phyloP scores from a whole-genome alignment of 2,797 vertebrate genomes.

The Molothrus aeneus region DNA sequence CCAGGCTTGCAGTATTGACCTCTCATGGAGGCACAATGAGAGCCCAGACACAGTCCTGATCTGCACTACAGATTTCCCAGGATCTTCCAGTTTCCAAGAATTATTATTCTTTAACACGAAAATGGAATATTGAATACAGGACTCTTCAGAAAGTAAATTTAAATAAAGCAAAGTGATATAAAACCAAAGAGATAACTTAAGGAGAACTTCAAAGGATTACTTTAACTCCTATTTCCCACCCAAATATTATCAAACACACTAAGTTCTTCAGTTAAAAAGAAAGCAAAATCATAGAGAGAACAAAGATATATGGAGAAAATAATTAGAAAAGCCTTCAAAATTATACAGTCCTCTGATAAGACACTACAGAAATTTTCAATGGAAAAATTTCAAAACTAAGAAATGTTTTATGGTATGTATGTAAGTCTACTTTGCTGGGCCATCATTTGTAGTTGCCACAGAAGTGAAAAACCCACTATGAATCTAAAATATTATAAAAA shows the following conservation, averaged over 20 bases:
- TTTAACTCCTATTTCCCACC: not conserved
- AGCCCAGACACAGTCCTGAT: not conserved
- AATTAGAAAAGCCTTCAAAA: not conserved
- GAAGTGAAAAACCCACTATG: not conserved
- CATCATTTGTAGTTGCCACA: not conserved
- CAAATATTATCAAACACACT: not conserved
- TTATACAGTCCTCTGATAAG: not conserved
- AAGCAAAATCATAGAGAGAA: not conserved
- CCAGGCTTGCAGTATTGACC: not conserved
- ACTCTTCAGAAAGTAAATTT: not conserved
- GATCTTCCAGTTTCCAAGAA: not conserved
- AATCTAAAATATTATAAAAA: not conserved
- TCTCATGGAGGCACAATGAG: rapidly evolving
- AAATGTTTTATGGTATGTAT: not conserved
- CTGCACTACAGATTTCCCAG: not conserved
- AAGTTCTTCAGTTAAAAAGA: not conserved
- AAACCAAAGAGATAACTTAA: not conserved
- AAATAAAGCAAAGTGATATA: not conserved
- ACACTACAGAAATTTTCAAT: not conserved
- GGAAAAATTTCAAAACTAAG: not conserved
- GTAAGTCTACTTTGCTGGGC: not conserved
- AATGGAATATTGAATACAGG: not conserved
- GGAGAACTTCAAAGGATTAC: not conserved
- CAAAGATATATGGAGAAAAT: not conserved
- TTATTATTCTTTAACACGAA: not conserved